Conservation (phyloP, 2,113 vertebrate species). For the Megaceryle torquata region DNA sequence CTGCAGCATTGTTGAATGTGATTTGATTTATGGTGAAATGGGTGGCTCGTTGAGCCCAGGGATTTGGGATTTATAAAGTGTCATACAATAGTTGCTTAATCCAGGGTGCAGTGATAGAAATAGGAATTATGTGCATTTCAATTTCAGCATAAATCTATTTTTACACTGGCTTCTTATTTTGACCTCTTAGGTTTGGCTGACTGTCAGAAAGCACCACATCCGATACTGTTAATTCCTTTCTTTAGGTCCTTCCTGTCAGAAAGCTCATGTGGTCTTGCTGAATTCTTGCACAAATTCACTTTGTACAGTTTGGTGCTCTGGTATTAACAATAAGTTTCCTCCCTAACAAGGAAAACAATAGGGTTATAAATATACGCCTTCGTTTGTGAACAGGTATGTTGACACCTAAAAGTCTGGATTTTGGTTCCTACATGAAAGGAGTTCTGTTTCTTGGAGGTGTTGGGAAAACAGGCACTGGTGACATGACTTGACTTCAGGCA, state of each 20-base stretch:
- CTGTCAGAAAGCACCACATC: conserved; percentile 50
- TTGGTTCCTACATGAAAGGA: not conserved
- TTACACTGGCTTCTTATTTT: conserved; percentile 38
- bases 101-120: not conserved
- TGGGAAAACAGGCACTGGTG: not conserved
- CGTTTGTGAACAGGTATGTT: not conserved
- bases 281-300: conserved; percentile 20
- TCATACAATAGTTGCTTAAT: not conserved
- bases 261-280: conserved; percentile 5
- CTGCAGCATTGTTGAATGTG: not conserved
- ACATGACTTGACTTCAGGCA: not conserved
- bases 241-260: conserved; percentile 46
- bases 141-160: conserved; percentile 29
- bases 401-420: not conserved
- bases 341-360: not conserved
- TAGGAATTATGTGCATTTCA: not conserved
- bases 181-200: not conserved
- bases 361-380: not conserved
- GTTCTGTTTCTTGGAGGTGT: not conserved
- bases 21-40: not conserved
- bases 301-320: not conserved
- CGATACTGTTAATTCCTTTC: conserved; percentile 43
- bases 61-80: not conserved
- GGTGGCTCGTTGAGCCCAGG: not conserved
- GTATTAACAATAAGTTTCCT: conserved; percentile 19